A percentile compares a stretch with the other conserved stretches of the same genome.
These are phyloP conservation scores for Sebastes kiyomatsui DNA, from an alignment of 2,797 vertebrate genomes.

Conservation along the genomic window DNA sequence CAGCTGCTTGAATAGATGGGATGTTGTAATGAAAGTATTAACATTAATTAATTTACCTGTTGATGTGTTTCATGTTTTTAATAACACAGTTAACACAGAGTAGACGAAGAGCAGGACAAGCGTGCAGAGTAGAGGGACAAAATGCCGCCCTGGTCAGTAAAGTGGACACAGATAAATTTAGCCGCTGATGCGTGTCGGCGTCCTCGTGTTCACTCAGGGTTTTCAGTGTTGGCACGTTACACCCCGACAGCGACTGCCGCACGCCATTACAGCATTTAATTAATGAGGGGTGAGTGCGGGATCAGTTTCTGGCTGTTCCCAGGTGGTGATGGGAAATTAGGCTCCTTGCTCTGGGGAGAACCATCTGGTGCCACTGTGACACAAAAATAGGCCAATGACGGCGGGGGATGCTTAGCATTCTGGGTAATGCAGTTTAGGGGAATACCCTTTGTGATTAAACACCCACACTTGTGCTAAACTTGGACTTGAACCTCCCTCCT, in stretches of 20 bases:
- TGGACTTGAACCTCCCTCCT: not conserved
- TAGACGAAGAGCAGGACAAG: not conserved
- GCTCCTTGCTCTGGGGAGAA: constrained; percentile 46
- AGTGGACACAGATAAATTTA: constrained; percentile 12
- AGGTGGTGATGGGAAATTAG: constrained; percentile 67
- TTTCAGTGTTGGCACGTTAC: not conserved
- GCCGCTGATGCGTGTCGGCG: not conserved
- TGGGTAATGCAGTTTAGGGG: constrained; percentile 33
- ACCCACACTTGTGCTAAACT: not conserved
- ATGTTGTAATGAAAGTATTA: not conserved
- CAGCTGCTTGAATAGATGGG: not conserved
- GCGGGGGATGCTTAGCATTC: not conserved
- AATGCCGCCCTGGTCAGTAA: not conserved
- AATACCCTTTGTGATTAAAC: constrained; percentile 7
- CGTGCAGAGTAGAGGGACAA: not conserved
- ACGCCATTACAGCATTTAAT: constrained; percentile 47
- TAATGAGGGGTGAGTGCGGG: constrained; percentile 40
- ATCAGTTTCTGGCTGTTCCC: constrained; percentile 52
- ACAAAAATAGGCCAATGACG: constrained; percentile 16
- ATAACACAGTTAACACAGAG: not conserved
- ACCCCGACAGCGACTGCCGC: not conserved
- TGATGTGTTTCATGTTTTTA: not conserved
- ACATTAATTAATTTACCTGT: not conserved
- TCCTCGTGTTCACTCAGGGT: not conserved
- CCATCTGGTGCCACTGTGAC: constrained; percentile 59